A percentile compares a stretch with the other conserved stretches of the same genome.
Conservation (phyloP, 2,888 invertebrate genomes). For the Cephus spinipes region DNA sequence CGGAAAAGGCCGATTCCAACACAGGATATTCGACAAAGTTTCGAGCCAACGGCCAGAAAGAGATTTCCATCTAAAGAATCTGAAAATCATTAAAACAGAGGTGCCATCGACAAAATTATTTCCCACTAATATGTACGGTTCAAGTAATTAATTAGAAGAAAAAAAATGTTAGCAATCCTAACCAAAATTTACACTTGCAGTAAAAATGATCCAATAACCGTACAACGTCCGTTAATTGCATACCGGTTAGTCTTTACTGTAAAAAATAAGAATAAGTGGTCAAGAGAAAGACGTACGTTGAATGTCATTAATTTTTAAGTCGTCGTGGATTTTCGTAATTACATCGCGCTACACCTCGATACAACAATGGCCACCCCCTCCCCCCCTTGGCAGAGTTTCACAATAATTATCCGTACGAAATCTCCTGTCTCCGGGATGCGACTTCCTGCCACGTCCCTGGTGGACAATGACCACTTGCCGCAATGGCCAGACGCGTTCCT, state of each 20-base stretch:
- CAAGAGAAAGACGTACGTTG: background rate
- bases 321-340: slow-evolving; percentile 12
- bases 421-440: slow-evolving; percentile 45
- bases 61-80: background rate
- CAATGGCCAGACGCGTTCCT: slow-evolving; percentile 52
- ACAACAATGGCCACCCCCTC: slow-evolving; percentile 43
- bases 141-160: background rate
- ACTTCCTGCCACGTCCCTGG: slow-evolving; percentile 51
- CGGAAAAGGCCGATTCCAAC: slow-evolving; percentile 18
- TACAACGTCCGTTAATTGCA: slow-evolving; percentile 10
- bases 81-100: background rate
- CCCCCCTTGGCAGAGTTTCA: slow-evolving; percentile 40
- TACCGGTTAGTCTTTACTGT: background rate
- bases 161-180: background rate
- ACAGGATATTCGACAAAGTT: background rate
- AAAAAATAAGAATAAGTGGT: background rate
- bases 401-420: slow-evolving; percentile 56
- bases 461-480: slow-evolving; percentile 62
- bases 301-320: background rate
- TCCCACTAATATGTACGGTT: background rate
- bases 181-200: background rate
- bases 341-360: slow-evolving; percentile 48
- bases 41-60: background rate
- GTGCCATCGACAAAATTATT: background rate
- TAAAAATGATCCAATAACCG: slow-evolving; percentile 9